These are phyloP conservation scores for Salvator merianae DNA, from an alignment of 2,113 vertebrate species.

Conservation along the genomic window DNA sequence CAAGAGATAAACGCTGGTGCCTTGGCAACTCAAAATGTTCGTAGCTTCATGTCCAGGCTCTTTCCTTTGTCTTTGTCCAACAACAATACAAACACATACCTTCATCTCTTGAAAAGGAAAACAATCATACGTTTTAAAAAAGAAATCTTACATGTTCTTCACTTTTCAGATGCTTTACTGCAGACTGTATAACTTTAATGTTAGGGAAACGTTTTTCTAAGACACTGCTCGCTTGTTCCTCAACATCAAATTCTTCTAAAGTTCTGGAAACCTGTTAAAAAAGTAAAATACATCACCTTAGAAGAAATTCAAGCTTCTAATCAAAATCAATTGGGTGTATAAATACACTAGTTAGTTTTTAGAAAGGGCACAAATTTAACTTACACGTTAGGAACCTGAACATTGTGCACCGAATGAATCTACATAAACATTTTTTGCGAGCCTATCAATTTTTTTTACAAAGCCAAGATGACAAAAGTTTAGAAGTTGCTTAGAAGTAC, in stretches of 20 bases:
- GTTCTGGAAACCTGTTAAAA: slow-evolving; percentile 84
- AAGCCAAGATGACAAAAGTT: too few species aligned
- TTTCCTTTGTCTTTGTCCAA: too few species aligned
- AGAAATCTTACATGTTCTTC: slow-evolving; percentile 79
- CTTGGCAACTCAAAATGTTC: too few species aligned
- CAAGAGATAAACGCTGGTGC: too few species aligned
- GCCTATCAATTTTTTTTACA: too few species aligned
- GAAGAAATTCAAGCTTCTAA: background rate
- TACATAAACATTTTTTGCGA: too few species aligned
- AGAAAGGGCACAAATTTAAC: too few species aligned
- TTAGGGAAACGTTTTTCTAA: slow-evolving; percentile 86
- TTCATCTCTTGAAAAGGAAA: background rate
- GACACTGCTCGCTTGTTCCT: slow-evolving; percentile 82
- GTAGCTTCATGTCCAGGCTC: too few species aligned
- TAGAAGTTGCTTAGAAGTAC: too few species aligned
- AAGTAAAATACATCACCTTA: background rate
- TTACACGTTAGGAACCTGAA: too few species aligned
- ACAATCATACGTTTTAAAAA: background rate
- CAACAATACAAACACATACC: too few species aligned
- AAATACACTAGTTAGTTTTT: background rate
- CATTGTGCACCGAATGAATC: too few species aligned
- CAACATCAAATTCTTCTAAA: slow-evolving; percentile 92
- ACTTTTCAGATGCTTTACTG: slow-evolving; percentile 80
- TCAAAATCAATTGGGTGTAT: background rate
- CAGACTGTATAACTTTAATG: slow-evolving; percentile 87